Conservation (phyloP, 2,888 invertebrate genomes). For the Machimus rusticus region DNA sequence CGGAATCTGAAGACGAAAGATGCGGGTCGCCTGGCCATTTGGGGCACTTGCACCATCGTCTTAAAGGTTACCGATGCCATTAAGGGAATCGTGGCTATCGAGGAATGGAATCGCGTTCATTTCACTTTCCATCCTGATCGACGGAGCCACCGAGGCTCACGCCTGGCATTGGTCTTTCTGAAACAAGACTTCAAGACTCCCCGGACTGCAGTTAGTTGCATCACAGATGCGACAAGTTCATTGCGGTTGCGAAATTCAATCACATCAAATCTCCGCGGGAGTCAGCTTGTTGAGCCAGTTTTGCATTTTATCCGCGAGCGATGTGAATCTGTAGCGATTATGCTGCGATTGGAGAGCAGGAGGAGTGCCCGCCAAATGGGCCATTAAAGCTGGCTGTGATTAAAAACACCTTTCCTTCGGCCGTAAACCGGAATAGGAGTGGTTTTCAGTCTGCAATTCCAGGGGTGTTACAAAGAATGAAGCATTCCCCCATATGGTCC, state of each 20-base stretch:
- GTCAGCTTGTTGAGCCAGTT: neutral
- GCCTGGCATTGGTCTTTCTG: neutral
- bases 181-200: neutral
- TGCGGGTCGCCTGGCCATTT: neutral
- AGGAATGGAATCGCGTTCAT: neutral
- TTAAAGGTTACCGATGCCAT: neutral
- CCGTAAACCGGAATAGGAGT: constrained; percentile 6
- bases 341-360: neutral
- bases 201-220: neutral
- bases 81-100: neutral
- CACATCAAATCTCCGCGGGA: neutral
- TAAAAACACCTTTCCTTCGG: neutral
- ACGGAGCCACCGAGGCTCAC: neutral
- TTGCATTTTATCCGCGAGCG: neutral
- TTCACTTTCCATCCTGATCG: neutral
- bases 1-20: neutral
- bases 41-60: neutral
- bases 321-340: neutral
- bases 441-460: neutral
- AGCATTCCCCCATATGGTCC: neutral
- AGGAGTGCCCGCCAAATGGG: neutral
- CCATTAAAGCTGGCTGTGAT: neutral
- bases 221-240: neutral
- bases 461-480: neutral
- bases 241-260: neutral